phyloP scores from a whole-genome alignment of 2,888 invertebrate genomes.

The Amphipoea lucens region DNA sequence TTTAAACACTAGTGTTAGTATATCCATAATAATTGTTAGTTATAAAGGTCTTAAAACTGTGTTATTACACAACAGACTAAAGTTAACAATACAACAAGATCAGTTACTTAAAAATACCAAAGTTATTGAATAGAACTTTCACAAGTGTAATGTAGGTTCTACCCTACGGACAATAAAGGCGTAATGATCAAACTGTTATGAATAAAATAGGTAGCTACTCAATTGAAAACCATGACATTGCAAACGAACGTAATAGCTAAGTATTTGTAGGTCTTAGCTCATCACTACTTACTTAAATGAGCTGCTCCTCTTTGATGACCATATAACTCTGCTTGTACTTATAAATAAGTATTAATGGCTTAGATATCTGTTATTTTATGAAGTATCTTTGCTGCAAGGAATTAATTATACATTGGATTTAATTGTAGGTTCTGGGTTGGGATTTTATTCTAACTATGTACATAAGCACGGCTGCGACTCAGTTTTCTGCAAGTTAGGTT shows the following conservation, averaged over 20 bases:
- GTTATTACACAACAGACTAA: not conserved
- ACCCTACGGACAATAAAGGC: not conserved
- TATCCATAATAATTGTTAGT: no score
- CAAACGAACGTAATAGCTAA: slow-evolving; percentile 6
- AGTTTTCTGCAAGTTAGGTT: not conserved
- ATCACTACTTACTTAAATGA: slow-evolving; percentile 13
- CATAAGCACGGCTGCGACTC: not conserved
- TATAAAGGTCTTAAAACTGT: no score
- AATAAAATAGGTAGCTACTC: not conserved
- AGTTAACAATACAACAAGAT: not conserved
- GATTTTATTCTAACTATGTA: not conserved
- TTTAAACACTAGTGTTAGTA: no score
- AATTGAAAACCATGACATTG: slow-evolving; percentile 30
- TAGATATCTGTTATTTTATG: not conserved
- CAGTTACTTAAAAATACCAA: not conserved
- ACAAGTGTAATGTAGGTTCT: not conserved
- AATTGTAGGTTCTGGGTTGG: not conserved
- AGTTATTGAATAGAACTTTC: not conserved
- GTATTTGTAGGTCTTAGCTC: slow-evolving; percentile 11
- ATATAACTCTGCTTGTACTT: not conserved
- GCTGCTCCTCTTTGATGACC: slow-evolving; percentile 14
- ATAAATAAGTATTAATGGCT: slow-evolving; percentile 10
- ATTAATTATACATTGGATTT: not conserved
- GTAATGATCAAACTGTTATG: not conserved
- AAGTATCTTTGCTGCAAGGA: not conserved